Evolutionary conservation across 2,888 invertebrate genomes (phyloP), one percentile per base, ranked within the genome.

Genomic region (Xestia xanthographa): DNA sequence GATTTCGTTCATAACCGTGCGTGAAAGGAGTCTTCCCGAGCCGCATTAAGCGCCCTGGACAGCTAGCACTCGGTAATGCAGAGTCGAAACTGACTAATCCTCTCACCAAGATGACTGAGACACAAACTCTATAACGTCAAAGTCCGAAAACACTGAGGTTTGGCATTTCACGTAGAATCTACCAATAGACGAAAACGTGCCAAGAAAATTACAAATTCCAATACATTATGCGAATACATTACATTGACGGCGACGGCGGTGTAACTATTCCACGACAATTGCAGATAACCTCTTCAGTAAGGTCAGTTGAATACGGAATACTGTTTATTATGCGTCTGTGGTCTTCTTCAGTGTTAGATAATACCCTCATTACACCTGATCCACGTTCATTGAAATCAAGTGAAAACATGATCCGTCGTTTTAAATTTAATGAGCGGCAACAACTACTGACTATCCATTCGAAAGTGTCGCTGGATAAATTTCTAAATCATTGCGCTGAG

Each of bases 401-500:
- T 85, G 86, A 85, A 85, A 85, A 79, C 79, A 77, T 80, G 77
- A 82, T 77, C 71, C 58, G 53, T 9, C 74, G 71, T 58, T 79
- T 75, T 71, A 86, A 83, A 72, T 81, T 77, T 86, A 86, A 86
- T 86, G 86, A 86, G 66, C 67, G 20, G 56, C n/a, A 9, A 48
- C 56, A 8, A 38, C 34, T 45, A 45, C 63, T 65, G 45, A 48
- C 63, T 65, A 34, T 66, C 17, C 66, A 75, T 85, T 87, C 72
- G 87, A 87, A 87, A 87, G 86, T 79, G 72, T 74, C 74, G 69
- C 66, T 66, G 67, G 38, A 75, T 78, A 38, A 84, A 77, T 87
- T 87, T 87, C 86, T 87, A 87, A 87, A 86, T 82, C 80, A 82
- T 87, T 86, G 77, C 87, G 41, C 77, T 34, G 73, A 72, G 62